A percentile compares a stretch with the other conserved stretches of the same genome.
Conservation (phyloP, 2,888 invertebrate genomes). For the Brachyptera putata region DNA sequence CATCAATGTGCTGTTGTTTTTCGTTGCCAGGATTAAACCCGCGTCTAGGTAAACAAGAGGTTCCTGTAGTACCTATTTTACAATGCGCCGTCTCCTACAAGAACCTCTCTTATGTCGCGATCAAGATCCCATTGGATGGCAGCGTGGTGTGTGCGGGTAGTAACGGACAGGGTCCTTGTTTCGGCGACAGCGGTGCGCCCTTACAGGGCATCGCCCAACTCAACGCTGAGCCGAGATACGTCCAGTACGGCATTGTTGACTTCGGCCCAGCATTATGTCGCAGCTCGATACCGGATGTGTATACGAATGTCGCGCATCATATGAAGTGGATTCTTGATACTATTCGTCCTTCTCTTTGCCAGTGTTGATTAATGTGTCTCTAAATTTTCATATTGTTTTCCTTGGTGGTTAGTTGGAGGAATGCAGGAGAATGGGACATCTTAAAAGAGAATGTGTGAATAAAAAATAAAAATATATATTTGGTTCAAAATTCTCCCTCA, state of each 20-base stretch:
- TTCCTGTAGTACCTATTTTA: too few species aligned
- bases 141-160: conserved; percentile 16
- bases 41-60: too few species aligned
- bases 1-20: too few species aligned
- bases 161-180: background rate
- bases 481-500: too few species aligned
- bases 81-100: conserved; percentile 12
- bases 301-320: conserved; percentile 36
- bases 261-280: conserved; percentile 35
- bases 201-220: conserved; percentile 12
- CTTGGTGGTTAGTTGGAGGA: too few species aligned
- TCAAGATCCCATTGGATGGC: background rate
- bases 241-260: conserved; percentile 37
- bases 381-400: too few species aligned
- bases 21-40: too few species aligned
- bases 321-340: conserved; percentile 36
- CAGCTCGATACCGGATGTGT: conserved; percentile 35
- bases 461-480: too few species aligned
- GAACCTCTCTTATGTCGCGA: background rate
- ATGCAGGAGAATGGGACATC: too few species aligned
- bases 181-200: background rate
- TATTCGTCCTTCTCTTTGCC: conserved; percentile 3
- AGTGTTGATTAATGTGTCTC: too few species aligned
- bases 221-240: conserved; percentile 3
- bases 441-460: too few species aligned